Base-by-base conservation (phyloP, 2,797 vertebrate genomes). In the Lepilemur septentrionalis region DNA sequence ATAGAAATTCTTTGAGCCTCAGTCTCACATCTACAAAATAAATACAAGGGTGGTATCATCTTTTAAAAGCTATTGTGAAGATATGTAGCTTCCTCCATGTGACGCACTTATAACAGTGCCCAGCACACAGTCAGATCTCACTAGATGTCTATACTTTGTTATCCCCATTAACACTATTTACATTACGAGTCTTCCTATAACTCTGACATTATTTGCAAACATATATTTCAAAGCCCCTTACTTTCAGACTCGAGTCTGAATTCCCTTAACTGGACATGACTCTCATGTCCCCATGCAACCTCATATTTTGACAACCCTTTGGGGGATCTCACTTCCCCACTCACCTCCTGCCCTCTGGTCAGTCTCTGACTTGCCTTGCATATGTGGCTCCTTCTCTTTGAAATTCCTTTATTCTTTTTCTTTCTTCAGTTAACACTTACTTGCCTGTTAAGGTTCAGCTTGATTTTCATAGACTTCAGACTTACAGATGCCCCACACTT, bases 401-500 rank as follows among this genome's bases (percentile, higher is more conserved):
- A 84, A 91, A 50, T 50, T 63, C 32, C 9, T 73, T 46, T 61
- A 57, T 43, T 81, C n/a, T 72, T 69, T 75, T 35, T 52, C 75
- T 25, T 78, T 35, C n/a, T 35, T 57, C 8, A 35, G 35, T 61
- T 72, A 83, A 61, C 1, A 48, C 17, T 2, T 35, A 32, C 4
- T 23, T 48, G 3, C 43, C 23, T 79, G 30, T 63, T n/a, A 50
- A 92, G 32, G 14, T 6, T 59, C 15, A 11, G 3, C 22, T 63
- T 91, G 63, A 25, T 17, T 22, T 23, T 30, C 57, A 76, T 22
- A 3, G 2, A 55, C 32, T 86, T 38, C 7, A 73, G 43, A 35
- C 1, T 5, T 13, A 1, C 18, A 14, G 15, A n/a, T 35, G 18
- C 8, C 65, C 1, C 12, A 11, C 0, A 4, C 1, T 18, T 2